These are phyloP conservation scores for Craseonycteris thonglongyai DNA, from an alignment of 2,113 vertebrate species.

Conservation along the genomic window DNA sequence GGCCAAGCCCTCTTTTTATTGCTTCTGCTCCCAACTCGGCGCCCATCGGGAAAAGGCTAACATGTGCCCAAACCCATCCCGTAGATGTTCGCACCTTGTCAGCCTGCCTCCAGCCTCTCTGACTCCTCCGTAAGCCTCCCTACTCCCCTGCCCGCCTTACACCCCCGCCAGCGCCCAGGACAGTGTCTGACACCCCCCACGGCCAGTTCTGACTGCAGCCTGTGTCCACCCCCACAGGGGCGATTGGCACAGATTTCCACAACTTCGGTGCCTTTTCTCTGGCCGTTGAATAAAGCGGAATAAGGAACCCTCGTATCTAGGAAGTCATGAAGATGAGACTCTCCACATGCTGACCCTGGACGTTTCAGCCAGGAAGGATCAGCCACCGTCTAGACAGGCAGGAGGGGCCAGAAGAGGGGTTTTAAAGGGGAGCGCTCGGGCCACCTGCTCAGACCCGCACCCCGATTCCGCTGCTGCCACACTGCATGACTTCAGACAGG, in stretches of 20 bases:
- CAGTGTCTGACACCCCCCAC: not conserved
- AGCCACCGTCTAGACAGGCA: no score
- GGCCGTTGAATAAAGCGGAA: not conserved
- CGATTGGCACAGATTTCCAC: not conserved
- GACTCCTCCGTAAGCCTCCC: not conserved
- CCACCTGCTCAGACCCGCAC: accelerated
- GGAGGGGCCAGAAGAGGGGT: not conserved
- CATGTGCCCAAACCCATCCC: accelerated
- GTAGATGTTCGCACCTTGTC: not conserved
- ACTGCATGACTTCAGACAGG: not conserved
- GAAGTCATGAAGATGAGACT: not conserved
- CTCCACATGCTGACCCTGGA: not conserved
- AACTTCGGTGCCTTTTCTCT: not conserved
- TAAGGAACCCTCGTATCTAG: not conserved
- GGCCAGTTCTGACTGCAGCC: not conserved
- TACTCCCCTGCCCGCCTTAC: accelerated
- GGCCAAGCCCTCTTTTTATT: accelerated
- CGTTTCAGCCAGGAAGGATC: not conserved
- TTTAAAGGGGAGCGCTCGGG: not conserved
- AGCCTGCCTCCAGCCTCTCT: no score
- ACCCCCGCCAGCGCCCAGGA: not conserved
- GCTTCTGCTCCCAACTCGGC: not conserved
- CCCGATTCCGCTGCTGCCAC: not conserved
- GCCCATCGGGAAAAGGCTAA: not conserved
- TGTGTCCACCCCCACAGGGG: not conserved